A percentile compares a stretch with the other conserved stretches of the same genome.
Evolutionary conservation across 2,113 vertebrate genomes (phyloP).

Genomic region (Notiomystis cincta): DNA sequence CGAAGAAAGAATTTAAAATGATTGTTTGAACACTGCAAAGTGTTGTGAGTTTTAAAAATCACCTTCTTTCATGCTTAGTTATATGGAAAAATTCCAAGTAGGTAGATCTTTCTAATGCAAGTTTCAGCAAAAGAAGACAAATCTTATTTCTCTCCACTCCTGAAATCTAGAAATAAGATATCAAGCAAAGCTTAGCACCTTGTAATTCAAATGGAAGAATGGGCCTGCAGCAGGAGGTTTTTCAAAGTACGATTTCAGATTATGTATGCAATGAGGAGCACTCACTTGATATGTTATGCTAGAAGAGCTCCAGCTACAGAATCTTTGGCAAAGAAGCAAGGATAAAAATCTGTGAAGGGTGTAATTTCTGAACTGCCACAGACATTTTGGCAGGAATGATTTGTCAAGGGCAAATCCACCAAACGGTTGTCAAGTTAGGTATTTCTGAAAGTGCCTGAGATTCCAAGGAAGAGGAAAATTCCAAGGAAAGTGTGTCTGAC

Average conservation of each 20-base stretch:
- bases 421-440: background rate
- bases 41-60: background rate
- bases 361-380: constrained; percentile 14
- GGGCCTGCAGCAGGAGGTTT: background rate
- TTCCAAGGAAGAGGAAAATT: background rate
- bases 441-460: background rate
- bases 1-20: background rate
- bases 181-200: background rate
- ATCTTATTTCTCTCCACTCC: background rate
- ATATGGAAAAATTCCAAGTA: background rate
- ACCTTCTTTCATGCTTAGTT: background rate
- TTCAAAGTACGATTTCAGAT: background rate
- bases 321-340: background rate
- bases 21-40: background rate
- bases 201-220: background rate
- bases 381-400: constrained; percentile 19
- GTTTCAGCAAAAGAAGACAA: background rate
- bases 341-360: background rate
- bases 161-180: background rate
- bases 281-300: background rate
- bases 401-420: background rate
- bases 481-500: background rate
- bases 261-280: background rate
- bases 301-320: background rate
- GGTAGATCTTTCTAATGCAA: background rate